Evolutionary conservation across 1,140 invertebrate genomes (phyloP).

Genomic region (Drosophila murphyi): DNA sequence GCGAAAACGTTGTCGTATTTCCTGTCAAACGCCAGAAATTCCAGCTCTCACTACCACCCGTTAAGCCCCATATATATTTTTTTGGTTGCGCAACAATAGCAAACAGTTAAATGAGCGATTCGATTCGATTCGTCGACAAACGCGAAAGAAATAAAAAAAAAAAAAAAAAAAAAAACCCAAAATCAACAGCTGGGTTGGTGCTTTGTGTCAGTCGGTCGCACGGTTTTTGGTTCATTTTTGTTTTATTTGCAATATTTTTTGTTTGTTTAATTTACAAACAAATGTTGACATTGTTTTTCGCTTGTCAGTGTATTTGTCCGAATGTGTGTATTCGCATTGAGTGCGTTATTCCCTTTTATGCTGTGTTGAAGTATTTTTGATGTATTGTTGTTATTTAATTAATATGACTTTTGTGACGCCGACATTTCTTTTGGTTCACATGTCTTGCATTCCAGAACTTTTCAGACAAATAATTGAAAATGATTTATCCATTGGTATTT

Average conservation of each 20-base stretch:
- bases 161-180: constrained; percentile 9
- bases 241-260: constrained; percentile 62
- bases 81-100: constrained; percentile 2
- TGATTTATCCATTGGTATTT: constrained; percentile 9
- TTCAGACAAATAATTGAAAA: constrained; percentile 34
- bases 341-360: constrained; percentile 30
- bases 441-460: constrained; percentile 8
- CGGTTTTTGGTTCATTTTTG: constrained; percentile 36
- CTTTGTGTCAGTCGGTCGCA: constrained; percentile 50
- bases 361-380: constrained; percentile 21
- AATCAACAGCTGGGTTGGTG: constrained; percentile 49
- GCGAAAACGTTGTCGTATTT: constrained; percentile 63
- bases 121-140: constrained; percentile 11
- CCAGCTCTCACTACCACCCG: too few species aligned
- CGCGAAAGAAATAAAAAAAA: constrained; percentile 4
- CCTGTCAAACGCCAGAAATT: constrained; percentile 36
- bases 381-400: constrained; percentile 13
- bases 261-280: constrained; percentile 56
- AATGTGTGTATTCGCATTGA: constrained; percentile 11
- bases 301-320: constrained; percentile 34
- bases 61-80: neutral
- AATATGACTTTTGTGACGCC: neutral
- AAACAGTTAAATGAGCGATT: constrained; percentile 42
- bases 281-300: constrained; percentile 38
- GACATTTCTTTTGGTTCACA: neutral